Base-by-base conservation (phyloP, 2,888 invertebrate genomes). In the Drosophila kuntzei region DNA sequence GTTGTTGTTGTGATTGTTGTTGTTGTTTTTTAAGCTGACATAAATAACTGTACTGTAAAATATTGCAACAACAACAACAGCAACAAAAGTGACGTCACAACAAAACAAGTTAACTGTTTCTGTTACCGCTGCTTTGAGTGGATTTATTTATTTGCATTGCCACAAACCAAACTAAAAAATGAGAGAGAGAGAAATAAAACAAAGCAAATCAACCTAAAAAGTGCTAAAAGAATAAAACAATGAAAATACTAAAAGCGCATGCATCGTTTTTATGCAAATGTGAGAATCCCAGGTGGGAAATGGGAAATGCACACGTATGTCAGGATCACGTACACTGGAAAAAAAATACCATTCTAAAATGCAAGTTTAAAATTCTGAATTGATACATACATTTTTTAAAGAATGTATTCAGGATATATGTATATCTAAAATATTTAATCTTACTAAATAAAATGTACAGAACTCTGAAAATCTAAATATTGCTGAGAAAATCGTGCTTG, bases 251-350 rank as follows among this genome's bases (percentile, higher is more conserved):
- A 69, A 62, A 62, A 70, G 55, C 67, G 66, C 68, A 78, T 72
- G 78, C 80, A 82, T 73, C 69, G 72, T 67, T 76, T 80, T 77
- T 77, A 86, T 80, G 82, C 84, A 82, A 86, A 82, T 51, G 68
- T 49, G 57, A 37, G 61, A 54, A 47, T 63, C 50, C 65, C 69
- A 64, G 65, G 60, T 59, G 71, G 69, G 67, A 66, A 74, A 61
- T 59, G 71, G 69, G 67, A 66, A 74, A 61, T 77, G 55, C 67
- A 47, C 47, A 50, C 36, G 32, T 36, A 36, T 50, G 55, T 32
- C n/a, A 59, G 58, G 14, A 34, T n/a, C n/a, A 3, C 11, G 3
- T 12, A 6, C 5, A 6, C 25, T n/a, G n/a, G n/a, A n/a, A n/a
- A n/a, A n/a, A n/a, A n/a, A n/a, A n/a, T n/a, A n/a, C n/a, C n/a